Evolutionary conservation across 2,113 vertebrate genomes (phyloP).

Genomic region (Lipophrys pholis): DNA sequence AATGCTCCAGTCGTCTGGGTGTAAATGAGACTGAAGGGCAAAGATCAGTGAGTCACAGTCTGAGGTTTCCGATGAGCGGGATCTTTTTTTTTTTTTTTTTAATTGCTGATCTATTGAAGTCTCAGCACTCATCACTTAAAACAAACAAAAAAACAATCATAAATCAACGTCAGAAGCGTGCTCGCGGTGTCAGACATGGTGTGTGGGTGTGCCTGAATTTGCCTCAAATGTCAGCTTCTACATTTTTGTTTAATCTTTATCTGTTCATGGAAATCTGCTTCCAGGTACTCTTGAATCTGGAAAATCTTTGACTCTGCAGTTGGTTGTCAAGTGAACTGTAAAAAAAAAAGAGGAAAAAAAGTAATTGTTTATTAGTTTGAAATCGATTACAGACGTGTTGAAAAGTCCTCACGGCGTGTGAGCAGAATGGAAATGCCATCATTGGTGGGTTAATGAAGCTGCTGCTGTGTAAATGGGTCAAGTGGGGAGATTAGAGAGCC

Average conservation of each 20-base stretch:
- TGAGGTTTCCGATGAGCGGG: conserved; percentile 5
- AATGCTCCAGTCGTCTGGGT: neutral
- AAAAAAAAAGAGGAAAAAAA: too few species aligned
- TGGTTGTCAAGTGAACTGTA: neutral
- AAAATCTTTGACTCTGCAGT: neutral
- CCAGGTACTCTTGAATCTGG: neutral
- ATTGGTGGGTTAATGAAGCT: conserved; percentile 17
- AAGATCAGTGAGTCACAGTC: conserved; percentile 10
- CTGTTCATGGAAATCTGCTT: neutral
- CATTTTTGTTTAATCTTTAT: neutral
- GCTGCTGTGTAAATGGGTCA: conserved; percentile 55
- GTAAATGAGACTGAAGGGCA: neutral
- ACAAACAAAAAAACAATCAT: too few species aligned
- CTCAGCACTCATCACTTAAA: neutral
- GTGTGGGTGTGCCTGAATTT: too few species aligned
- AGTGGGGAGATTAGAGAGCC: conserved; percentile 44
- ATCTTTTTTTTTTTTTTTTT: conserved; percentile 9
- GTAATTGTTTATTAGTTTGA: too few species aligned
- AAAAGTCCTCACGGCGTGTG: neutral
- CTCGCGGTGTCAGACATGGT: neutral
- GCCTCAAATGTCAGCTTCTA: neutral
- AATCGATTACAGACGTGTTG: neutral
- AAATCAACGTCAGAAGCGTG: too few species aligned
- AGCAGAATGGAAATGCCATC: neutral
- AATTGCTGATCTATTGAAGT: neutral